Base-by-base conservation (phyloP, 2,888 invertebrate species). In the Agrochola lychnidis region DNA sequence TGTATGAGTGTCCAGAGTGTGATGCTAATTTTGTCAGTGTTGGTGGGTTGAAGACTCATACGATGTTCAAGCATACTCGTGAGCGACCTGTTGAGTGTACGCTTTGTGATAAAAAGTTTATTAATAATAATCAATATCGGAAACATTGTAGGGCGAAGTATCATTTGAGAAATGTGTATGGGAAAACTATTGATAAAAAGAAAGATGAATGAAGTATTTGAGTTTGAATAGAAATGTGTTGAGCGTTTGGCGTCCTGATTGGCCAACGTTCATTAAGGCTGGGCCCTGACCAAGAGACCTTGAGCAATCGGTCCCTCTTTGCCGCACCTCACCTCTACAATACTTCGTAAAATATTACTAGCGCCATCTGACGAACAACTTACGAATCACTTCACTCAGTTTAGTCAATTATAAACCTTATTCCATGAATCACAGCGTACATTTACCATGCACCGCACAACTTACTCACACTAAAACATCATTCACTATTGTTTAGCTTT, bases 1-100 rank as follows among this genome's bases (percentile, higher is more conserved):
- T 81, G 63, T 88, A 83, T 48, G 36, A 82, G 0, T 92, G 92
- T 48, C 68, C 88, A 0, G 83, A 79, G 14, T 86, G 86, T n/a
- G 48, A 70, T 5, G 56, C 16, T 0, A 42, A 12, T 2, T 81
- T 76, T 45, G 0, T 45, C 1, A 45, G 14, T 1, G 6, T 36
- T 0, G 0, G 0, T 0, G 83, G 81, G 0, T 42, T 88, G 16
- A 81, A 19, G 63, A 3, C 4, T 4, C 86, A 87, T 30, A 14
- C 76, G 0, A 45, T 81, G 67, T 76, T 22, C 7, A 75, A 76
- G 25, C 86, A 87, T 67, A 68, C 64, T 0, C 66, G 40, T 6
- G 88, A 83, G 45, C 69, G 88, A 3, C 79, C 78, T 0, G 67
- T 83, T 0, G 72, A 76, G 22, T 87, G 86, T 42, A 22, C 30